A percentile compares a stretch with the other conserved stretches of the same genome.
These are phyloP conservation scores for Sandelia bainsii DNA, from an alignment of 2,797 vertebrate genomes.

Conservation along the genomic window DNA sequence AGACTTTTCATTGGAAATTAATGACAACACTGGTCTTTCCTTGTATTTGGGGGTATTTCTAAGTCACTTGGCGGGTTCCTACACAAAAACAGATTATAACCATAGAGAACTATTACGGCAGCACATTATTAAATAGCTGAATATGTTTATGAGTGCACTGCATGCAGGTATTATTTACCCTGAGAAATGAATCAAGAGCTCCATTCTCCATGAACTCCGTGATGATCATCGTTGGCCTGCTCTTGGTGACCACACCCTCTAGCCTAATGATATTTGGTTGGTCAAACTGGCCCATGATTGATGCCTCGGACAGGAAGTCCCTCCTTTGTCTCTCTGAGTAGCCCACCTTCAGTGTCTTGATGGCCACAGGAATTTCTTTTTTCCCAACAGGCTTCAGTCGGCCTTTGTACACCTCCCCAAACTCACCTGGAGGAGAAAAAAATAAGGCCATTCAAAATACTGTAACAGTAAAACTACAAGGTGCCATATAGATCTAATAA, in stretches of 20 bases:
- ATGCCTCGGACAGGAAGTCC: conserved; percentile 95
- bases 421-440: conserved; percentile 87
- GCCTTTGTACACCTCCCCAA: conserved; percentile 96
- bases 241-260: conserved; percentile 96
- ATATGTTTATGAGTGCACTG: neutral
- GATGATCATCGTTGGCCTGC: conserved; percentile 97
- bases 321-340: conserved; percentile 95
- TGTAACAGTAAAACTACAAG: neutral
- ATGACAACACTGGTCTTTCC: too few species aligned
- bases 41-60: too few species aligned
- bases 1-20: too few species aligned
- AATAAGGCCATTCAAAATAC: neutral
- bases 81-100: neutral
- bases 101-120: too few species aligned
- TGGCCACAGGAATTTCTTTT: conserved; percentile 93
- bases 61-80: neutral
- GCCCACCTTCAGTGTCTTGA: conserved; percentile 94
- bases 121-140: too few species aligned
- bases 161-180: conserved; percentile 81
- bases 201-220: conserved; percentile 98
- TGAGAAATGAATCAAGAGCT: conserved; percentile 92
- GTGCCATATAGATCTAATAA: neutral
- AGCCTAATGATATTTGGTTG: conserved; percentile 96
- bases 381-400: conserved; percentile 92
- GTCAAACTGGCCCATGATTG: conserved; percentile 98